Evolutionary conservation across 2,888 invertebrate genomes (phyloP), one percentile per base, ranked within the genome.

Genomic region (Pardosa pseudoannulata): DNA sequence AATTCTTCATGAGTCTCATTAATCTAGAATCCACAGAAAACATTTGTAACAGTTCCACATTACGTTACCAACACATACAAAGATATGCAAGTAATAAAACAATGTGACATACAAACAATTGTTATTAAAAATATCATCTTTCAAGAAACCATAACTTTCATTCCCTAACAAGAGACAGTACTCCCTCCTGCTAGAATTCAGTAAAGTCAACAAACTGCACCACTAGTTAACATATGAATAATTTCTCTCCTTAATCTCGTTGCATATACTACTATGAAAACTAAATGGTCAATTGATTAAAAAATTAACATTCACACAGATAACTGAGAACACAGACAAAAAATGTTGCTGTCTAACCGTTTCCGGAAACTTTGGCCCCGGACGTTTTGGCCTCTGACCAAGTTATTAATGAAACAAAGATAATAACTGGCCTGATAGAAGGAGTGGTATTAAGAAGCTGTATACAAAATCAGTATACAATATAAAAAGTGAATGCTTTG

Each of bases 51-150:
- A 85, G 39, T 85, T 85, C 56, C 78, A 86, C 86, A 86, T 72
- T 79, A 79, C 70, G 64, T 56, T 86, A 86, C 74, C 70, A 79
- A 79, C 73, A 79, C 79, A 79, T 86, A 86, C 79, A 86, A 86
- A 86, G 86, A 79, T 86, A 86, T 86, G 74, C 86, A 74, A 86
- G 86, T 86, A 86, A 86, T 86, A 86, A 86, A 86, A 86, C 86
- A 86, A 86, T 79, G 78, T 86, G 86, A 79, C 75, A 86, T 86
- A 86, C 79, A 86, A 86, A 86, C 86, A 79, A 85, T 82, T 85
- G 83, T 86, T 86, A 86, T 86, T 86, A 86, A 86, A 86, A 86
- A 86, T 86, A 86, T 79, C 79, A 73, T 86, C 78, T 85, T 85
- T 85, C 83, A 85, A 78, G 83, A 85, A 78, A 78, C 72, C 83